A percentile compares a stretch with the other conserved stretches of the same genome.
These are phyloP conservation scores for Scomber colias DNA, from an alignment of 2,113 vertebrate species.

Conservation along the genomic window DNA sequence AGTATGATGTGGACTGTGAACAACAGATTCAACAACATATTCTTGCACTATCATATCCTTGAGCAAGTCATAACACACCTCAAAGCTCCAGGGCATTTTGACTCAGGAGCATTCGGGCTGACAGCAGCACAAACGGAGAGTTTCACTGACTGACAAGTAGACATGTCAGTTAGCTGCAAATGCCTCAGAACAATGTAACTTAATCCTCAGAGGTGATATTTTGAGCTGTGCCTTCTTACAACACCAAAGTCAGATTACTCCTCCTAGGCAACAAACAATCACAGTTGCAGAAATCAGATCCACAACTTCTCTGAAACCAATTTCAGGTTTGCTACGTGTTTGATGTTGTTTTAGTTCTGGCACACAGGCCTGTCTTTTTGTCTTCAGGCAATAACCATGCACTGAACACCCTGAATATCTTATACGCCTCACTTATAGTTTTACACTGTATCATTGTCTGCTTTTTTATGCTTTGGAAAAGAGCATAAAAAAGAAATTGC, in stretches of 20 bases:
- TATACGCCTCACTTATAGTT: neutral
- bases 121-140: constrained; percentile 51
- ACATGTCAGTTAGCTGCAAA: constrained; percentile 43
- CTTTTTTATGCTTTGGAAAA: neutral
- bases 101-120: constrained; percentile 24
- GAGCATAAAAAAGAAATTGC: neutral
- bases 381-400: neutral
- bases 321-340: constrained; percentile 13
- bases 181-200: constrained; percentile 60
- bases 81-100: constrained; percentile 46
- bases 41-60: constrained; percentile 46
- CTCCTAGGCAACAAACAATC: constrained; percentile 52
- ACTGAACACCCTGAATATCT: neutral
- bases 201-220: constrained; percentile 50
- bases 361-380: neutral
- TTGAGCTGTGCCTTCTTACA: constrained; percentile 50
- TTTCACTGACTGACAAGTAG: constrained; percentile 62
- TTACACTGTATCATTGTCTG: neutral
- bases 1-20: constrained; percentile 9
- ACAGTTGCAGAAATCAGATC: constrained; percentile 23
- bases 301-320: constrained; percentile 10
- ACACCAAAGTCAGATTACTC: constrained; percentile 28
- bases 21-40: constrained; percentile 8
- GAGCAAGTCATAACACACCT: constrained; percentile 51
- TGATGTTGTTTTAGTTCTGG: constrained; percentile 23